Evolutionary conservation across 1,140 invertebrate genomes (phyloP).

Genomic region (Panagrolaimus sp.): DNA sequence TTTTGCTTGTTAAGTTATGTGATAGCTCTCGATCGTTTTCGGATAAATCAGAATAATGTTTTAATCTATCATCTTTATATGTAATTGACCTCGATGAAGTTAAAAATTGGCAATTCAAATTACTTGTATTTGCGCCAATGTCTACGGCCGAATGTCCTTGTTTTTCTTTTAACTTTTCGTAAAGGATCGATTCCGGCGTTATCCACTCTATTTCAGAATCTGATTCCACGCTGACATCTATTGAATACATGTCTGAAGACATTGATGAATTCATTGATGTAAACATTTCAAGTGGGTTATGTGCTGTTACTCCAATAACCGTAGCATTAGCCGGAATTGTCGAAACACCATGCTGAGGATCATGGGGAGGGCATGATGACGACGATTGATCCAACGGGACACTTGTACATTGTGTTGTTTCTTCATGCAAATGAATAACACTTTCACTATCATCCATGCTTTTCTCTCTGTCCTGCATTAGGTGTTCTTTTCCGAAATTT

Average conservation of each 20-base stretch:
- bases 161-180: slow-evolving; percentile 17
- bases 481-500: neutral
- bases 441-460: neutral
- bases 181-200: slow-evolving; percentile 52
- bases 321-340: slow-evolving; percentile 6
- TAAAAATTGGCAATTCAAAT: neutral
- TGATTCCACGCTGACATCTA: slow-evolving; percentile 51
- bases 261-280: slow-evolving; percentile 55
- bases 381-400: neutral
- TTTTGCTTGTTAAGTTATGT: neutral
- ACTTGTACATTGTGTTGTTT: slow-evolving; percentile 2
- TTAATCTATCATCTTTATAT: slow-evolving; percentile 33
- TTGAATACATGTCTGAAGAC: slow-evolving; percentile 55
- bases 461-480: neutral
- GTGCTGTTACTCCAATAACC: neutral
- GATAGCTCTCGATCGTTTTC: slow-evolving; percentile 27
- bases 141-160: neutral
- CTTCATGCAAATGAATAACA: neutral
- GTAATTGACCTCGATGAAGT: neutral
- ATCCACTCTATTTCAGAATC: slow-evolving; percentile 57
- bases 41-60: slow-evolving; percentile 38
- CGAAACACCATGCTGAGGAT: slow-evolving; percentile 4
- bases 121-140: neutral
- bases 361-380: slow-evolving; percentile 10
- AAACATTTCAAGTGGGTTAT: slow-evolving; percentile 33